phyloP scores from a whole-genome alignment of 2,797 vertebrate species.

The Alectoris magna region DNA sequence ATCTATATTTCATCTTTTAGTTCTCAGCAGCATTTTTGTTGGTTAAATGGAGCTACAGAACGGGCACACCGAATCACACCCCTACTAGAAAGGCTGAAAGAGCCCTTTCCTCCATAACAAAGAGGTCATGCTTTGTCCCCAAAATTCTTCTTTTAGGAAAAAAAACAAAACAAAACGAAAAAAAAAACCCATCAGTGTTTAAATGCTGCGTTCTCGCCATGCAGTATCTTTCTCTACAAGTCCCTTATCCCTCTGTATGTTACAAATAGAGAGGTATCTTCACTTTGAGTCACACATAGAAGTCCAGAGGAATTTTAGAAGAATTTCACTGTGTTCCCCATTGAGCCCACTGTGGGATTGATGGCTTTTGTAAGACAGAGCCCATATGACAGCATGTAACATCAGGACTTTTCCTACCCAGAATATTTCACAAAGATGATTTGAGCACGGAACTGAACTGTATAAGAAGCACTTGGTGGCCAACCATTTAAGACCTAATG shows the following conservation, averaged over 20 bases:
- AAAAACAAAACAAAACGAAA: background rate
- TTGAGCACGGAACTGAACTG: background rate
- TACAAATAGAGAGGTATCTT: background rate
- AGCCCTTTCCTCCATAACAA: background rate
- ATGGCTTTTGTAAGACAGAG: background rate
- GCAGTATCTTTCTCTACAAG: background rate
- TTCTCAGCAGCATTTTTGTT: constrained; percentile 69
- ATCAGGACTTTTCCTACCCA: background rate
- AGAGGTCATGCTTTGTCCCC: constrained; percentile 12
- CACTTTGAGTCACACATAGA: accelerated
- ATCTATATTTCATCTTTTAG: constrained; percentile 77
- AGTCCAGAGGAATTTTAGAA: background rate
- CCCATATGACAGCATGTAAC: background rate
- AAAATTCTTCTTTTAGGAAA: background rate
- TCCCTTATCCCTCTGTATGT: background rate
- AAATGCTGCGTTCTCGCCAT: background rate
- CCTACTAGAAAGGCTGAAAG: constrained; percentile 49
- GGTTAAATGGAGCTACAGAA: constrained; percentile 63
- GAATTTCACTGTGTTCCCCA: background rate
- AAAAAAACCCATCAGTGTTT: background rate
- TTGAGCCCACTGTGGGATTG: background rate
- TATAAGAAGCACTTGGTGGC: background rate
- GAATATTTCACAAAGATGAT: background rate
- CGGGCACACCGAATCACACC: constrained; percentile 10
- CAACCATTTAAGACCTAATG: background rate